Percentiles rank a stretch among this genome's conserved stretches.
phyloP scores from a whole-genome alignment of 2,113 vertebrate species.

The Narcine bancroftii region DNA sequence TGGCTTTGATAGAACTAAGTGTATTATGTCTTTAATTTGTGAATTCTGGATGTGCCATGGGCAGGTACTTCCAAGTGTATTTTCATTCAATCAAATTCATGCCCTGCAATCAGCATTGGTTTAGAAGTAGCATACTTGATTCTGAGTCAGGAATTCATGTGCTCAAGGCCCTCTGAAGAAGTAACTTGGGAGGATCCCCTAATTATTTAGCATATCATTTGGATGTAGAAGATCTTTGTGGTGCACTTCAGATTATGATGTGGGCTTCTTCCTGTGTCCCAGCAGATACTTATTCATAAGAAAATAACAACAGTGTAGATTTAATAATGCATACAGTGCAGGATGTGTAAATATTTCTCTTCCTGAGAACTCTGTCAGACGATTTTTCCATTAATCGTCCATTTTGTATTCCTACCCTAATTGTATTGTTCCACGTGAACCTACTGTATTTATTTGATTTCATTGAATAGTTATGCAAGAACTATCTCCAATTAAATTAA shows the following conservation, averaged over 20 bases:
- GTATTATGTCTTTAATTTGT: not conserved
- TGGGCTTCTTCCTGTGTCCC: not conserved
- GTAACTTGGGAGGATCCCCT: not conserved
- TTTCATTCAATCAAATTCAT: not conserved
- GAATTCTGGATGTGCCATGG: not conserved
- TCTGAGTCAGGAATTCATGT: not conserved
- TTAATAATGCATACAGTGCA: too few relatives aligned
- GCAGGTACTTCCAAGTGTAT: not conserved
- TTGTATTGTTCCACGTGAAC: too few relatives aligned
- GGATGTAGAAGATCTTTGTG: not conserved
- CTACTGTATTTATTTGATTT: too few relatives aligned
- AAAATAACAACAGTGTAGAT: not conserved
- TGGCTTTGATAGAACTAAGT: not conserved
- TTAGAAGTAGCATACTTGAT: not conserved
- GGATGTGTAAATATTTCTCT: too few relatives aligned
- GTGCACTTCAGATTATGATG: not conserved
- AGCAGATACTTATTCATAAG: not conserved
- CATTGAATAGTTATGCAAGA: too few relatives aligned
- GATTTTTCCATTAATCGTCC: too few relatives aligned
- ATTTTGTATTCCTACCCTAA: too few relatives aligned
- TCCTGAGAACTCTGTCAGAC: too few relatives aligned
- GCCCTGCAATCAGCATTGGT: not conserved
- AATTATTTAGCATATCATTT: not conserved
- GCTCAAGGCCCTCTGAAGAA: not conserved
- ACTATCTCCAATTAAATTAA: too few relatives aligned